Evolutionary conservation across 53 echinoderm and acorn worm genomes (phyloP), one percentile per base, ranked within the genome.

Genomic region (Antedon mediterranea): DNA sequence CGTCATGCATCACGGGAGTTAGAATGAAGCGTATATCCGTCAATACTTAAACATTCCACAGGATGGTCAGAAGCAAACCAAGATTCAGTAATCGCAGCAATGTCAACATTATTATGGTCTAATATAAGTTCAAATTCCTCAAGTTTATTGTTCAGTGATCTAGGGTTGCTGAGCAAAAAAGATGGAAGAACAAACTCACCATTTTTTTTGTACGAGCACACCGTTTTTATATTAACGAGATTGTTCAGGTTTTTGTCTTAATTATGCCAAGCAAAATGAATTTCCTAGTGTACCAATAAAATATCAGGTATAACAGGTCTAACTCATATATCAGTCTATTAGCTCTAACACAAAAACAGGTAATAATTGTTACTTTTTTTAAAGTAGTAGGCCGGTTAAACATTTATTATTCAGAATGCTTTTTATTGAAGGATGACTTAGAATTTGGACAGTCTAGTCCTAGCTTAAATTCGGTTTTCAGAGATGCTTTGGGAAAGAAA

Each of bases 51-150:
- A 28, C 29, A 29, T 9, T 78, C 43, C 4, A 31, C 23, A 14
- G 44, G 29, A 1, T 57, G 31, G 9, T 6, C 27, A 9, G 71
- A 32, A 7, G 57, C 57, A 30, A 57, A 71, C 79, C 79, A 79
- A 3, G 79, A 43, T 28, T 79, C 79, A 3, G 79, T 33, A 43
- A 79, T 79, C 0, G 79, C 79, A 20, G 79, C 79, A 29, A 79
- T 43, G 30, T 71, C 79, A 71, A 79, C n/a, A 20, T 44, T 32
- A n/a, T 79, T 79, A 71, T 79, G 57, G 8, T 79, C 14, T 57
- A 57, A 57, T 57, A 57, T 23, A 18, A 57, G 20, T 15, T 57
- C 57, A 1, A 57, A 18, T 18, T 57, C 57, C 57, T 57, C 57
- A 8, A 57, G 2, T 57, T 57, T 57, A 26, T 57, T 57, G 20